Evolutionary conservation across 2,888 invertebrate species (phyloP), one percentile per base, ranked within the genome.

Genomic region (Ypsolopha sequella): DNA sequence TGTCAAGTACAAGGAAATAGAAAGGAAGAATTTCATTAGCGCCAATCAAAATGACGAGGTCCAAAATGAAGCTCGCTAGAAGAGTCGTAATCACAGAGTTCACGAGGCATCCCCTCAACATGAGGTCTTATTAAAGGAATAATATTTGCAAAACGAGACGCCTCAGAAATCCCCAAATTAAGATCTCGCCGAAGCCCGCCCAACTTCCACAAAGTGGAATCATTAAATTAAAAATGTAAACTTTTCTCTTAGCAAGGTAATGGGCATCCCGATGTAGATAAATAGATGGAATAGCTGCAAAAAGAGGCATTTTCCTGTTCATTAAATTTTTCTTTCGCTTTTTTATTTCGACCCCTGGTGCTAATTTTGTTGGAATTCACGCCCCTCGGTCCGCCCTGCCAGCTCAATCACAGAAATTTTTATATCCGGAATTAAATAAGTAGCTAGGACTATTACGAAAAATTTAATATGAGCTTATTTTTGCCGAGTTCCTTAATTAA

Each of bases 301-400:
- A 84, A 86, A 86, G 86, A 82, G 85, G 82, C 85, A 87, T 88
- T 88, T 88, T 88, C 87, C 87, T 87, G 87, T 88, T 88, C 87
- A 88, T 88, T 88, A 88, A 88, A 87, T 87, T 87, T 87, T 87
- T 87, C 85, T 78, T 84, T 84, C 81, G 81, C 80, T 82, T 85
- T 86, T 86, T 86, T 85, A 85, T 86, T 86, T 84, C 85, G 81
- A 84, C 87, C 85, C 87, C 87, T 84, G 82, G 87, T 86, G 87
- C 87, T 88, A 88, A 88, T 88, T 88, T 87, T 82, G 86, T 84
- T 80, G 87, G 87, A 87, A 87, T 88, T 88, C 87, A 85, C 87
- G 87, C 87, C 87, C 87, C 81, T 80, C 77, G 69, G 69, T 77
- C 76, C 79, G 80, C 68, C 82, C 84, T 80, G 85, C 76, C 76